A percentile compares a stretch with the other conserved stretches of the same genome.
These are phyloP conservation scores for Nemurella pictetii DNA, from an alignment of 2,888 invertebrate genomes.

Conservation along the genomic window DNA sequence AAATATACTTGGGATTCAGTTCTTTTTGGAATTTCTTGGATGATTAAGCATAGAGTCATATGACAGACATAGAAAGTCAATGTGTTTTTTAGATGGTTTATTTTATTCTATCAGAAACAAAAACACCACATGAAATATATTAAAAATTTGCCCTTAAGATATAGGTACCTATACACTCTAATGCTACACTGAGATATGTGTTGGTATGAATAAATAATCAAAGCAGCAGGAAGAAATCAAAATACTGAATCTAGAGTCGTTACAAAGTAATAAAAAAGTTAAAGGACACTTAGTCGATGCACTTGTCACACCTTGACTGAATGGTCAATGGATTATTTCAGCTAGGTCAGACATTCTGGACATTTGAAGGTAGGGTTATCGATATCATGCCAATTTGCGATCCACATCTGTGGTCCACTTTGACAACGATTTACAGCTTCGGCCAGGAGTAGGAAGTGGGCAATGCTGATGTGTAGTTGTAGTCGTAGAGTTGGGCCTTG, in stretches of 20 bases:
- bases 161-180: not conserved
- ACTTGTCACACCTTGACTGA: not conserved
- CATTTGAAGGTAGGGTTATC: not conserved
- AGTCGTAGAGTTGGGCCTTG: slow-evolving; percentile 79
- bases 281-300: not conserved
- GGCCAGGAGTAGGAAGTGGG: slow-evolving; percentile 69
- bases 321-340: not conserved
- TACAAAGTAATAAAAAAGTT: not conserved
- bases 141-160: not conserved
- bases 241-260: not conserved
- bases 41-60: too few relatives aligned
- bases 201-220: not conserved
- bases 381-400: too few relatives aligned
- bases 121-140: not conserved
- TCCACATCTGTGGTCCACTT: too few relatives aligned
- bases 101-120: not conserved
- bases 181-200: not conserved
- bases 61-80: too few relatives aligned
- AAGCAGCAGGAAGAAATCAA: not conserved
- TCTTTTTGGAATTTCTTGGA: too few relatives aligned
- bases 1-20: too few relatives aligned
- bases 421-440: slow-evolving; percentile 44
- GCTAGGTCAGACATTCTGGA: not conserved
- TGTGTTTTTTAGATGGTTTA: too few relatives aligned
- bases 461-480: slow-evolving; percentile 67